Evolutionary conservation across 2,113 vertebrate species (phyloP).

Genomic region (Cyrtonyx montezumae): DNA sequence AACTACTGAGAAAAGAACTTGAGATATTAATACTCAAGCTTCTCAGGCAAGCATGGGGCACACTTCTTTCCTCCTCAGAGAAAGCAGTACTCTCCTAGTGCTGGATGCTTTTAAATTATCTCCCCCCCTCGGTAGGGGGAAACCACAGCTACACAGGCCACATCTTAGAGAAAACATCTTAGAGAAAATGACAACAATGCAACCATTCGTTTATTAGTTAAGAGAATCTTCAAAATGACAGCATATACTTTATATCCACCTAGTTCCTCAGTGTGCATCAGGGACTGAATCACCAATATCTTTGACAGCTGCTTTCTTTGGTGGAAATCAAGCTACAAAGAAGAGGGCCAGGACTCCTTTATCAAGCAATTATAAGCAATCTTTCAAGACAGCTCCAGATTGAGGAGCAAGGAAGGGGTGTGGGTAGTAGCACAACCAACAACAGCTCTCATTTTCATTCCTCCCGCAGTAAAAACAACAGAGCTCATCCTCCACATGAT

Average conservation of each 20-base stretch:
- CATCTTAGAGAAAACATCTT: constrained; percentile 21
- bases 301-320: constrained; percentile 72
- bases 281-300: constrained; percentile 60
- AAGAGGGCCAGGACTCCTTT: constrained; percentile 65
- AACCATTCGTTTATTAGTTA: constrained; percentile 55
- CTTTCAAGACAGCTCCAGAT: constrained; percentile 36
- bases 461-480: not conserved
- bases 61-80: not conserved
- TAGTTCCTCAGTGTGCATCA: constrained; percentile 6
- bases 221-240: constrained; percentile 48
- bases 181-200: constrained; percentile 15
- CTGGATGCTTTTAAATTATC: not conserved
- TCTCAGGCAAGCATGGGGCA: rapidly evolving
- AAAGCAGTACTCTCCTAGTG: not conserved
- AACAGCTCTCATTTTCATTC: constrained; percentile 19
- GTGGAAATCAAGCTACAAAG: constrained; percentile 64
- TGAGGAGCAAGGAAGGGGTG: not conserved
- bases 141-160: constrained; percentile 6
- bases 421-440: not conserved
- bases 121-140: not conserved
- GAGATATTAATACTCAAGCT: not conserved
- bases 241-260: constrained; percentile 29
- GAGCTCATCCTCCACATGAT: constrained; percentile 1
- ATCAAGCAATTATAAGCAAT: constrained; percentile 71
- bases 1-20: rapidly evolving